Percentiles rank a stretch among this genome's conserved stretches.
Conservation (phyloP, 2,113 vertebrate species). For the Axis porcinus region DNA sequence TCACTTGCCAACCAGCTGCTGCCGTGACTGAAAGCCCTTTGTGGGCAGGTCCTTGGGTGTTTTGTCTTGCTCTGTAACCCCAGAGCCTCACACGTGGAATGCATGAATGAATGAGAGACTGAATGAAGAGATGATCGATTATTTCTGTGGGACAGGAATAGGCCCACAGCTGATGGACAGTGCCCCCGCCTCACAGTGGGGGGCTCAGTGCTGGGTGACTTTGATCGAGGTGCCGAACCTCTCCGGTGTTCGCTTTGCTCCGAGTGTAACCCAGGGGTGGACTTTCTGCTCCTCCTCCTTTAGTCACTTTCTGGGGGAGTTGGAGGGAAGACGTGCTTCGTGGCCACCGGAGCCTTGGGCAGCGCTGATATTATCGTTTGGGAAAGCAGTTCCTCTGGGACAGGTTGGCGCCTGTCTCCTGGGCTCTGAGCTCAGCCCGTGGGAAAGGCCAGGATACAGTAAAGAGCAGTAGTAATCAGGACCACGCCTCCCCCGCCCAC, state of each 20-base stretch:
- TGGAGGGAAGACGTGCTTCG: neutral
- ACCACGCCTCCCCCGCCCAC: fast-evolving
- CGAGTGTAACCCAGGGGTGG: neutral
- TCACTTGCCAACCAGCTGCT: no score
- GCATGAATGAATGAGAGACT: neutral
- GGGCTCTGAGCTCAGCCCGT: neutral
- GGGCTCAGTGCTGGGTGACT: neutral
- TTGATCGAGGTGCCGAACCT: fast-evolving
- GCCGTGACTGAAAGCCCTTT: neutral
- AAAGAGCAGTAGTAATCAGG: fast-evolving
- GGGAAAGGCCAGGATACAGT: neutral
- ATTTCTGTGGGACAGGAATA: neutral
- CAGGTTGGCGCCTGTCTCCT: neutral
- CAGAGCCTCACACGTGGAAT: neutral
- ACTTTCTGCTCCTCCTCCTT: neutral
- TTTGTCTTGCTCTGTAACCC: neutral
- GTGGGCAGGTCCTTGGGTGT: neutral
- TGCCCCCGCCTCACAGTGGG: neutral
- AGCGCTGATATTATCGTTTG: neutral
- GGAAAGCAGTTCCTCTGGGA: neutral
- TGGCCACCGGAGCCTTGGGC: neutral
- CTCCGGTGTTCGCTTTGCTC: neutral
- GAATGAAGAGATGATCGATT: fast-evolving
- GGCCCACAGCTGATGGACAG: fast-evolving
- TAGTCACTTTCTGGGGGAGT: neutral